Base-by-base conservation (phyloP, 2,113 vertebrate genomes). In the Zapornia atra region DNA sequence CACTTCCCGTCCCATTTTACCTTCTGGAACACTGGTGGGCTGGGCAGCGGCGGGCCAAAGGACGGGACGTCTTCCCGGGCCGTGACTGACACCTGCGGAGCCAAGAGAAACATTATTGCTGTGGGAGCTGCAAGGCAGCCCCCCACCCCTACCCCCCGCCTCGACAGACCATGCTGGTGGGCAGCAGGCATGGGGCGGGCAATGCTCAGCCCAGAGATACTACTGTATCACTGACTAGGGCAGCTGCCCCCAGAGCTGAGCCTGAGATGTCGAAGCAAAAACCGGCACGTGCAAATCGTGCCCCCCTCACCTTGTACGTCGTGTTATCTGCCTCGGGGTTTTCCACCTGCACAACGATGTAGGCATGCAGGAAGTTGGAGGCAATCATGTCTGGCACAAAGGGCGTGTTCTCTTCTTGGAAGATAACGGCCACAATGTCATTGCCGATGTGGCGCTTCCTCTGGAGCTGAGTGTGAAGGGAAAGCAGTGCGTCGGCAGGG, bases 361-460 rank as follows among this genome's bases (percentile, higher is more conserved):
- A 99, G 71, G 99, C 99, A 0, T 99, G 99, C 68, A 99, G 97
- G 96, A 99, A 99, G 97, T 99, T 99, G 92, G 99, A 99, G 71
- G 99, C 99, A 3, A 99, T 99, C 99, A 99, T 99, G 96, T 99
- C 99, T 0, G 99, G 99, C 76, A 99, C 99, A 48, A 99, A 99
- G 0, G 99, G 99, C 2, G 99, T 99, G 96, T 99, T 98, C 94
- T 99, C 98, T 72, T 99, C 99, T 98, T 99, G 99, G 92, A 99
- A 99, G 95, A 99, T 98, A 69, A 99, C 94, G 1, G 99, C 99
- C 95, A 99, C 99, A 0, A 99, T 99, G 97, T 99, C 99, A 12
- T 99, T 99, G 75, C 99, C 99, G 34, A 99, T 99, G 96, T 99
- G 99, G 40, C 99, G 98, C 97, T 99, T 99, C 97, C 99, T 98